These are phyloP conservation scores for Cephalophus harveyi DNA, from an alignment of 2,113 vertebrate species.

Conservation along the genomic window DNA sequence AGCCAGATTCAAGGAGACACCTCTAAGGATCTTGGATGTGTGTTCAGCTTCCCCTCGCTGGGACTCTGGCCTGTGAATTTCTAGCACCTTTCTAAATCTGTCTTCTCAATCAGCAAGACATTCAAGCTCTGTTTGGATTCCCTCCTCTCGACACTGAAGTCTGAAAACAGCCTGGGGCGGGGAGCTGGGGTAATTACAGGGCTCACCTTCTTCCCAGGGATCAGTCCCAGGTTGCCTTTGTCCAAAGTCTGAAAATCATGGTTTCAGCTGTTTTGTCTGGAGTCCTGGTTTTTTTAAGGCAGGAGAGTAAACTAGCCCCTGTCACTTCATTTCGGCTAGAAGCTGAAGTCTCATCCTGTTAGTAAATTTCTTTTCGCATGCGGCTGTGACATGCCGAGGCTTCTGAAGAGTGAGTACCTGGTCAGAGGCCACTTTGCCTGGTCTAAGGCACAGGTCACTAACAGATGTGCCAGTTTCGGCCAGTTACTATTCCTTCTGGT, in stretches of 20 bases:
- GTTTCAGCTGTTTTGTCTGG: background rate
- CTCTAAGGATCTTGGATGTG: background rate
- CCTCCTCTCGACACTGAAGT: background rate
- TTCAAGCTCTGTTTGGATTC: background rate
- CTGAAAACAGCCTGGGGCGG: background rate
- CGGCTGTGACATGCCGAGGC: background rate
- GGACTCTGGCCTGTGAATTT: slow-evolving; percentile 10
- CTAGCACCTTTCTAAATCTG: slow-evolving; percentile 28
- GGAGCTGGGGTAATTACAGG: background rate
- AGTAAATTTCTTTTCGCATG: background rate
- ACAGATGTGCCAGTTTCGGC: background rate
- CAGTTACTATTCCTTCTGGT: background rate
- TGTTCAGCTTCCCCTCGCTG: background rate
- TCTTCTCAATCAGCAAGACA: slow-evolving; percentile 35
- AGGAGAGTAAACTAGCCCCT: background rate
- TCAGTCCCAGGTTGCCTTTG: background rate
- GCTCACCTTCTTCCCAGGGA: slow-evolving; percentile 26
- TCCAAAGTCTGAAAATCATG: slow-evolving; percentile 23
- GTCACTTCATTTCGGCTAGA: background rate
- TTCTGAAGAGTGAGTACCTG: background rate
- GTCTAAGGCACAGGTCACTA: background rate
- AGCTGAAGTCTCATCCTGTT: background rate
- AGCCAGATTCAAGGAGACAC: background rate
- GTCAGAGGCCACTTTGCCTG: background rate
- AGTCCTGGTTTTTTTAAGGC: background rate